Base-by-base conservation (phyloP, 2,113 vertebrate species). In the Cyprinodon tularosa region DNA sequence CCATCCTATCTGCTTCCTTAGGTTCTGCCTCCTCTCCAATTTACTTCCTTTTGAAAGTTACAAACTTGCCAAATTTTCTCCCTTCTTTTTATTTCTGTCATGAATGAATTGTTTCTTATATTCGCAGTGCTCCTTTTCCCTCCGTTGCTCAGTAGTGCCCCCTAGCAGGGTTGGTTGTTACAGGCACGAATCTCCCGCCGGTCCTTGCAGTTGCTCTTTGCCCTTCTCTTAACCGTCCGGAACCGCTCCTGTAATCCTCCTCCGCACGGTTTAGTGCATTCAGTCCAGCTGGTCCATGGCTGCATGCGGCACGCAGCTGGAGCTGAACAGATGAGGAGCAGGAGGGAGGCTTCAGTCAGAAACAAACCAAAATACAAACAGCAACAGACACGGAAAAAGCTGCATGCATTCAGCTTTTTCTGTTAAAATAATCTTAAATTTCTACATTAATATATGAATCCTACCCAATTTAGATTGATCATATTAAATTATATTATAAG, bases 191-290 rank as follows among this genome's bases (percentile, higher is more conserved):
- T 94, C 92, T 99, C 97, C 90, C 95, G 98, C 87, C 95, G 94
- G 92, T 97, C 95, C 89, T 96, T 97, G 85, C 98, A 99, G 88
- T 94, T 95, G 53, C 91, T 95, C 92, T 96, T 97, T 80, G 94
- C 94, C 74, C 95, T 95, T 92, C 96, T 99, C 95, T 96, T 98
- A 12, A 94, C 93, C 1, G 76, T 89, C 96, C 96, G 96, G 83
- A 95, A 94, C 22, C 96, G 96, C 80, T 99, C 96, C 86, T 99
- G 97, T 84, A 97, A 95, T 36, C 98, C 98, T 14, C 97, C 97
- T 8, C 95, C 95, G 0, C 98, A 99, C 0, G 90, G 84, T n/a
- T 96, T 96, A 88, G 94, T 96, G 72, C 97, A 99, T 66, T 97
- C 95, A 20, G 95, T 95, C 98, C 97, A 99, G 90, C 90, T 90